Base-by-base conservation (phyloP, 2,888 invertebrate species). In the Archips xylosteana region DNA sequence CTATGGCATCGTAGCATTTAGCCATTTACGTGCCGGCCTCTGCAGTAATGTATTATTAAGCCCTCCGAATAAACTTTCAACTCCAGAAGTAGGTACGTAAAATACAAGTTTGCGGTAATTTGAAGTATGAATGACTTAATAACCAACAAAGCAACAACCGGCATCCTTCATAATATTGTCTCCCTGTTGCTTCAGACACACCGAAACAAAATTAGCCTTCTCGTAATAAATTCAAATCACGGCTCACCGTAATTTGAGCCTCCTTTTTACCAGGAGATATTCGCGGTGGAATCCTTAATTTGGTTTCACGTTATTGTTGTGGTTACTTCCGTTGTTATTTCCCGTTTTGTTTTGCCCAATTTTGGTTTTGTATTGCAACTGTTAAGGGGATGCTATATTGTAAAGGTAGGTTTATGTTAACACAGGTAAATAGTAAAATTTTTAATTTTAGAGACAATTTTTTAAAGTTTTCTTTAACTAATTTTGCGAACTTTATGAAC, bases 201-300 rank as follows among this genome's bases (percentile, higher is more conserved):
- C 82, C 83, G 79, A 92, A 92, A 92, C 91, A 92, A 92, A 92
- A 92, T 92, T 92, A 92, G 90, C 90, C 88, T 88, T 84, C 81
- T 86, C 86, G 91, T 89, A 92, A 92, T 92, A 92, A 92, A 92
- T 93, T 92, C 92, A 92, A 93, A 94, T 94, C 92, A 92, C 91
- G 90, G 84, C 87, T 81, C 85, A 85, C 85, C 87, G 88, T 90
- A 91, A 91, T 92, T 92, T 88, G 85, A 85, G 87, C 87, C 89
- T 89, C 88, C 88, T 92, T 91, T 90, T 92, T 88, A 85, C 89
- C 85, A 87, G 84, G 84, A 89, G 88, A 92, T 89, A 91, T 91
- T 91, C 87, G 83, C 87, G 81, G 86, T 82, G 89, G 88, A 91
- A 89, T 91, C 87, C 90, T 89, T 92, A 92, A 92, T 93, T 92